These are phyloP conservation scores for Sebastiscus tertius DNA, from an alignment of 2,797 vertebrate genomes.

Conservation along the genomic window DNA sequence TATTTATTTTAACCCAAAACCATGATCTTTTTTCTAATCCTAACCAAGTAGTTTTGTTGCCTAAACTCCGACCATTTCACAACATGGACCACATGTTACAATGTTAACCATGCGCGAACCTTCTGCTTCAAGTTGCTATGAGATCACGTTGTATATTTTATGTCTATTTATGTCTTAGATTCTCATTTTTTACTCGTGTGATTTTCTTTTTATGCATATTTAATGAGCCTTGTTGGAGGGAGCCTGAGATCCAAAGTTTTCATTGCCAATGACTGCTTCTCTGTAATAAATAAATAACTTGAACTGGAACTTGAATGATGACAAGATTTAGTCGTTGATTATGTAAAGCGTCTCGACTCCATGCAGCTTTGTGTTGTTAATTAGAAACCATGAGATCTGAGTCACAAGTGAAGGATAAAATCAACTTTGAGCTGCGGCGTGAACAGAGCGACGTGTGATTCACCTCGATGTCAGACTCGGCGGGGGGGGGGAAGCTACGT, in stretches of 20 bases:
- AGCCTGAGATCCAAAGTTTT: neutral
- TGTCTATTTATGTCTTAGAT: neutral
- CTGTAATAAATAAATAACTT: neutral
- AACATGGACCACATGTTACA: neutral
- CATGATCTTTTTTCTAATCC: neutral
- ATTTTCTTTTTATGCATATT: neutral
- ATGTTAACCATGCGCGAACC: neutral
- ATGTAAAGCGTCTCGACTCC: neutral
- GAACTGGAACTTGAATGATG: neutral
- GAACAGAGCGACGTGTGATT: constrained; percentile 6
- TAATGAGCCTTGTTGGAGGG: neutral
- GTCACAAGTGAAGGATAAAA: neutral
- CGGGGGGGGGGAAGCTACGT: neutral
- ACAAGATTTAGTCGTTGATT: neutral
- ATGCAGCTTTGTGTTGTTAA: neutral
- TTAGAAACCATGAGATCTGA: constrained; percentile 1
- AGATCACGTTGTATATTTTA: neutral
- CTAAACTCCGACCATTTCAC: too few species aligned
- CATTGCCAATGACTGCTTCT: neutral
- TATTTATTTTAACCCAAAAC: neutral
- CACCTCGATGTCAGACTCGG: neutral
- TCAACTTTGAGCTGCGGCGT: neutral
- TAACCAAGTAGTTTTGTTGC: neutral
- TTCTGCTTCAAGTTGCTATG: neutral
- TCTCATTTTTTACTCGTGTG: neutral